These are phyloP conservation scores for Chlorops oryzae DNA, from an alignment of 1,140 invertebrate genomes.

Conservation along the genomic window DNA sequence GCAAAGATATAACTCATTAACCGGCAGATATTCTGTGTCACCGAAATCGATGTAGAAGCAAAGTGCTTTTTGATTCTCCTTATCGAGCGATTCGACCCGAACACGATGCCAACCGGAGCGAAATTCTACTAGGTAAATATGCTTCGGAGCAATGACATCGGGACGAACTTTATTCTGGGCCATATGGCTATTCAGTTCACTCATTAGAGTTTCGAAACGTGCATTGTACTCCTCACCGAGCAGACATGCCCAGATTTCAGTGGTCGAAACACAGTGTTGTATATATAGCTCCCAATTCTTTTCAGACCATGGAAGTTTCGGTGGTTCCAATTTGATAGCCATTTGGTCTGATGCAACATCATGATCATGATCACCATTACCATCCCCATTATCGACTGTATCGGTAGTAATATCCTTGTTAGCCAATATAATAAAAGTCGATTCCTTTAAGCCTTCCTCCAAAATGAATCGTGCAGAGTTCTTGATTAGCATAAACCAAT, in stretches of 20 bases:
- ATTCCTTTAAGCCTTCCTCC: conserved; percentile 23
- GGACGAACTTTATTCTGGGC: conserved; percentile 14
- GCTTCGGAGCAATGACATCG: conserved; percentile 10
- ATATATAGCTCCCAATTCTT: conserved; percentile 40
- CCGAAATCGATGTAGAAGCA: conserved; percentile 46
- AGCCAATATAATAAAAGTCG: conserved; percentile 33
- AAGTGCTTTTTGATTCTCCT: conserved; percentile 19
- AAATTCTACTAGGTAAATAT: conserved; percentile 36
- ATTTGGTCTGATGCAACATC: not conserved
- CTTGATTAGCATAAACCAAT: conserved; percentile 33
- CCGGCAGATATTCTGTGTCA: conserved; percentile 28
- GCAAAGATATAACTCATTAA: conserved; percentile 26
- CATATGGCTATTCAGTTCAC: conserved; percentile 33
- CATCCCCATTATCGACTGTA: not conserved
- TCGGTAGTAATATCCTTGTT: conserved; percentile 16
- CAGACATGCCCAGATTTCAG: conserved; percentile 36
- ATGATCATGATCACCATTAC: not conserved
- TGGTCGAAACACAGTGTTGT: conserved; percentile 36
- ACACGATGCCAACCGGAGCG: conserved; percentile 42
- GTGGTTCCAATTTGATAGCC: conserved; percentile 14
- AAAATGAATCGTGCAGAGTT: conserved; percentile 28
- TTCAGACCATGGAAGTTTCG: conserved; percentile 19
- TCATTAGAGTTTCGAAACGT: conserved; percentile 29
- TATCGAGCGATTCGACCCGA: conserved; percentile 27
- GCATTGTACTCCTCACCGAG: conserved; percentile 34